phyloP scores from a whole-genome alignment of 2,797 vertebrate species.

The Centroberyx gerrardi region DNA sequence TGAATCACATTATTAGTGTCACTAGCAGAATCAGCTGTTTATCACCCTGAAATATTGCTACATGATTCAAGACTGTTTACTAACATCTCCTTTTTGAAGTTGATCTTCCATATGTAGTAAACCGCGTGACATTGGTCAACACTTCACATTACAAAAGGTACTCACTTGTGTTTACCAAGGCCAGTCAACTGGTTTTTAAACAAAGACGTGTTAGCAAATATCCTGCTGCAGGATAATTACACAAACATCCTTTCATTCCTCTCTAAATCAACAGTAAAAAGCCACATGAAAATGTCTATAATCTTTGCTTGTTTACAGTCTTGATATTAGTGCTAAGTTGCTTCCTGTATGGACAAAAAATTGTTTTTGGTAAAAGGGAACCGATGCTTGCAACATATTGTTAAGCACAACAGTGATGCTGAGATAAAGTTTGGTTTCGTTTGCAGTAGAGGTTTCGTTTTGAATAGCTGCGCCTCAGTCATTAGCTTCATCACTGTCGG shows the following conservation, averaged over 20 bases:
- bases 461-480: conserved; percentile 23
- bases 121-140: background rate
- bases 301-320: background rate
- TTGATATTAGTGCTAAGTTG: background rate
- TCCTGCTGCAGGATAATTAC: background rate
- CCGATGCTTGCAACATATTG: conserved; percentile 7
- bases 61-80: background rate
- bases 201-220: background rate
- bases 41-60: background rate
- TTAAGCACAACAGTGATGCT: background rate
- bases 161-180: background rate
- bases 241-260: background rate
- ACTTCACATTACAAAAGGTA: background rate
- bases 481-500: conserved; percentile 51
- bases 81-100: background rate
- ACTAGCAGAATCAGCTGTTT: background rate
- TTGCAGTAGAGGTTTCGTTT: background rate
- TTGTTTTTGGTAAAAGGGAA: conserved; percentile 27
- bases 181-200: conserved; percentile 5
- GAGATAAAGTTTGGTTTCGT: background rate
- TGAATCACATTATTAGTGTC: background rate
- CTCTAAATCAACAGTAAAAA: background rate
- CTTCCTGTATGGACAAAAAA: no score
- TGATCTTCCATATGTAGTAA: background rate
- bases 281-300: background rate